Percentiles rank a stretch among this genome's conserved stretches.
These are phyloP conservation scores for Xiphydria camelus DNA, from an alignment of 2,888 invertebrate species.

Conservation along the genomic window DNA sequence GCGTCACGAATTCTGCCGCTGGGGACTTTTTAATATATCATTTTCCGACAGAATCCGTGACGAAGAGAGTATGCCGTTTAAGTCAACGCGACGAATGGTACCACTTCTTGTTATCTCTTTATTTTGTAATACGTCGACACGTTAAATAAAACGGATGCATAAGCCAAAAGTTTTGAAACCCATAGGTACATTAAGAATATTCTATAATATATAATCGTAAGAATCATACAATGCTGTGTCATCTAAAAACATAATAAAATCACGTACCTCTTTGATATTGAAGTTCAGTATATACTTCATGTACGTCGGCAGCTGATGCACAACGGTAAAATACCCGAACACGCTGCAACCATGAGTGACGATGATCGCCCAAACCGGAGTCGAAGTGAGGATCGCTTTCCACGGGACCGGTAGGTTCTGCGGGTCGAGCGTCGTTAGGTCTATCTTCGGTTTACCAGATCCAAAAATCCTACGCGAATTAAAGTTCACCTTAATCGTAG, in stretches of 20 bases:
- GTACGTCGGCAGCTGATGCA: conserved; percentile 85
- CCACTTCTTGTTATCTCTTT: no score
- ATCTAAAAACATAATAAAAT: neutral
- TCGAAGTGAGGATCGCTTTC: conserved; percentile 69
- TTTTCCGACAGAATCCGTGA: no score
- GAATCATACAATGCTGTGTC: neutral
- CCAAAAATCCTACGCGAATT: neutral
- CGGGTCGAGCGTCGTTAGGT: no score
- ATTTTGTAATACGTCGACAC: no score
- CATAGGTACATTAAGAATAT: no score
- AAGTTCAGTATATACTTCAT: conserved; percentile 79
- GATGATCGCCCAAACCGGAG: conserved; percentile 84
- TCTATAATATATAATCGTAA: neutral
- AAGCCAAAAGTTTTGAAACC: no score
- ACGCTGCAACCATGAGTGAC: conserved; percentile 82
- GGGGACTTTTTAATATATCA: no score
- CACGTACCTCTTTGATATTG: conserved; percentile 72
- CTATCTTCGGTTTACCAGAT: neutral
- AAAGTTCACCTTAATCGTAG: conserved; percentile 59
- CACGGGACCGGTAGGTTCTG: conserved; percentile 72
- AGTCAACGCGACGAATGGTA: no score
- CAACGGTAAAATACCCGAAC: conserved; percentile 86
- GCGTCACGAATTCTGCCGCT: no score
- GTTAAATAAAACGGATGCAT: no score
- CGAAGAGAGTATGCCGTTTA: no score